These are phyloP conservation scores for Cladopsammia gracilis DNA, from an alignment of 64 coral and sea anemone genomes.

Conservation along the genomic window DNA sequence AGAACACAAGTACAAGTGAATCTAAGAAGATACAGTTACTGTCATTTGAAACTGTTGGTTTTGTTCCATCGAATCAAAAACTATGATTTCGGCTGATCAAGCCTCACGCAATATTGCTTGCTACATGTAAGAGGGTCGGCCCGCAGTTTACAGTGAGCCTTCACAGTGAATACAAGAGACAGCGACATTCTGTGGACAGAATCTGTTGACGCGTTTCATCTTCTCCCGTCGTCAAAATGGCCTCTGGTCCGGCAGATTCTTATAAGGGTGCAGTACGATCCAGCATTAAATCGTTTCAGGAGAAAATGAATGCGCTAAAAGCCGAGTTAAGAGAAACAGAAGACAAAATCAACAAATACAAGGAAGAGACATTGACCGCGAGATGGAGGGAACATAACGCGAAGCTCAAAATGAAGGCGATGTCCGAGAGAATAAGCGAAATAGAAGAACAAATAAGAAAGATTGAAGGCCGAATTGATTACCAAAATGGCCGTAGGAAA, in stretches of 20 bases:
- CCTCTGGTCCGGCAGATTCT: not conserved
- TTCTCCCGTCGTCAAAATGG: not conserved
- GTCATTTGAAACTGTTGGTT: not conserved
- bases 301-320: constrained; percentile 38
- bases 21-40: not conserved
- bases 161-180: no score
- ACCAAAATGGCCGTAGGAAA: constrained; percentile 25
- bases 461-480: not conserved
- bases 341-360: not conserved
- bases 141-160: no score
- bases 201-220: not conserved
- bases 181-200: not conserved
- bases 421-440: constrained; percentile 23
- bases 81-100: not conserved
- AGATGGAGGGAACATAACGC: constrained; percentile 34
- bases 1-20: not conserved
- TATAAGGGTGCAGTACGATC: not conserved
- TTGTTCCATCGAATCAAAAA: not conserved
- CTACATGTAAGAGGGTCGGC: no score
- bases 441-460: constrained; percentile 10
- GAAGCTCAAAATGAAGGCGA: constrained; percentile 27
- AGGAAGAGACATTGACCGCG: constrained; percentile 15
- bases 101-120: not conserved
- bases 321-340: constrained; percentile 19
- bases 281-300: constrained; percentile 22